phyloP scores from a whole-genome alignment of 2,888 invertebrate species.

The Amitus sp. region DNA sequence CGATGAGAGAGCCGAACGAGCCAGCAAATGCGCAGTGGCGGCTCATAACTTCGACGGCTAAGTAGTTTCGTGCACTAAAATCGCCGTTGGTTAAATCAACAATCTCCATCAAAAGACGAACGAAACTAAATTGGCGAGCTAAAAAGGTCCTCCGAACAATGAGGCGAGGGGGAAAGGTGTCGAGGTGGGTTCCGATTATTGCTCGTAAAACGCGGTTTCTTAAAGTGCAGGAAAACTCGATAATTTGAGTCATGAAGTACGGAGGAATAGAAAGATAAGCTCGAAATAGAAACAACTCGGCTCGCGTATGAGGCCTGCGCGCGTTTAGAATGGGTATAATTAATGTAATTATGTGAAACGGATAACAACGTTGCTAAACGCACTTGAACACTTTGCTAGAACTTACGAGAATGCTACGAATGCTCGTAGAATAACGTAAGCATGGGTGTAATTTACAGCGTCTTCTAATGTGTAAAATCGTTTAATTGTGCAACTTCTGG shows the following conservation, averaged over 20 bases:
- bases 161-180: conserved; percentile 28
- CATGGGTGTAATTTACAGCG: background rate
- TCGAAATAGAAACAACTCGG: conserved; percentile 5
- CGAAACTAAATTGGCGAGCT: conserved; percentile 19
- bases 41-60: conserved; percentile 47
- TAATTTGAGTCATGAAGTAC: conserved; percentile 17
- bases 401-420: background rate
- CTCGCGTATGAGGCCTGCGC: background rate
- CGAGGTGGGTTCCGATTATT: conserved; percentile 45
- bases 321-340: background rate
- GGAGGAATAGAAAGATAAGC: conserved; percentile 11
- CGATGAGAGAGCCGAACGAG: conserved; percentile 12
- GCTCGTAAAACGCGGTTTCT: conserved; percentile 47
- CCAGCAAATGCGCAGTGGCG: conserved; percentile 29
- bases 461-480: too few relatives aligned
- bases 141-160: conserved; percentile 16
- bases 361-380: conserved; percentile 6
- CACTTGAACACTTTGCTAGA: background rate
- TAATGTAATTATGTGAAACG: conserved; percentile 5
- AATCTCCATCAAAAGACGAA: conserved; percentile 44
- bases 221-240: conserved; percentile 31
- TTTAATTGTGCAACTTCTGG: background rate
- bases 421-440: background rate
- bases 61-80: conserved; percentile 49
- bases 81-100: conserved; percentile 53